These are phyloP conservation scores for Fistularia commersonii DNA, from an alignment of 2,797 vertebrate genomes.

Conservation along the genomic window DNA sequence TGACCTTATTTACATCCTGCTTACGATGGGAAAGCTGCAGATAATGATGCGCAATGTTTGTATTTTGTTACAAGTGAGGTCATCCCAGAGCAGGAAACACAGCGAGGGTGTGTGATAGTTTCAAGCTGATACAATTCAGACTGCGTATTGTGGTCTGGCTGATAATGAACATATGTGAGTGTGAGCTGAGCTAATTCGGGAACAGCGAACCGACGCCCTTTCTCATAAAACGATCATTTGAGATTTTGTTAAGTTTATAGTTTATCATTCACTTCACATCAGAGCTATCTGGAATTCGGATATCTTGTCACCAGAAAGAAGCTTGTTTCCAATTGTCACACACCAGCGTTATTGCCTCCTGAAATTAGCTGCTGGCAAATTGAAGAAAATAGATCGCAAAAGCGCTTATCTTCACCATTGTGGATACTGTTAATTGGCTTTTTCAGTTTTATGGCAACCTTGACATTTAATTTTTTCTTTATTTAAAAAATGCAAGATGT, in stretches of 20 bases:
- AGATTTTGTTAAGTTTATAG: not conserved
- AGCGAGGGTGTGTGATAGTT: constrained; percentile 41
- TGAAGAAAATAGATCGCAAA: no score
- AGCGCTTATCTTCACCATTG: no score
- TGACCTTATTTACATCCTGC: not conserved
- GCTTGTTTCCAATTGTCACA: no score
- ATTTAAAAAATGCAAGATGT: no score
- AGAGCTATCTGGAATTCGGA: no score
- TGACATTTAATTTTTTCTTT: no score
- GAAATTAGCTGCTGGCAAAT: no score
- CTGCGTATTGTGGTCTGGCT: constrained; percentile 41
- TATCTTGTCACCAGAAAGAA: no score
- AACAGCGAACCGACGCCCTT: constrained; percentile 38
- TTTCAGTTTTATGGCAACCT: no score
- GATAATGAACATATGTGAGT: constrained; percentile 34
- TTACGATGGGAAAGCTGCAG: constrained; percentile 33
- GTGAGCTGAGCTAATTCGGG: constrained; percentile 44
- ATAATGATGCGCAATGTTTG: constrained; percentile 29
- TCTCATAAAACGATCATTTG: constrained; percentile 21
- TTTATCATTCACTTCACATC: not conserved
- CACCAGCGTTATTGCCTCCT: no score
- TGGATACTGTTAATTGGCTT: no score
- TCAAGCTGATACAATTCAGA: constrained; percentile 38
- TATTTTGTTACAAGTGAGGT: constrained; percentile 53
- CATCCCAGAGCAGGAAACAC: constrained; percentile 46